These are phyloP conservation scores for Paguma larvata DNA, from an alignment of 2,797 vertebrate species.

Conservation along the genomic window DNA sequence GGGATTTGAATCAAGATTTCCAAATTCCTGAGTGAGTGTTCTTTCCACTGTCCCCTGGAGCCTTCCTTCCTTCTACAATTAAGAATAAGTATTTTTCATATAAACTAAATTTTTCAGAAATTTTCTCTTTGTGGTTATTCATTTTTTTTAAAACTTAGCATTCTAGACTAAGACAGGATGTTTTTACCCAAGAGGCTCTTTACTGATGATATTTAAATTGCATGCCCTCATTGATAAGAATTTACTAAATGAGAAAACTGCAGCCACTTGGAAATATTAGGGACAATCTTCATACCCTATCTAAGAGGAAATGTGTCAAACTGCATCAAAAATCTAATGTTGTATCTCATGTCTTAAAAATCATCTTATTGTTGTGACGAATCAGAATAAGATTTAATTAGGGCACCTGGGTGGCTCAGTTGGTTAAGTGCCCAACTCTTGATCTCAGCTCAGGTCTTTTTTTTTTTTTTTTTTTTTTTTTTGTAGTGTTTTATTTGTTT, in stretches of 20 bases:
- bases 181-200: slow-evolving; percentile 5
- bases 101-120: not conserved
- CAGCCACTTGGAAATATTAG: not conserved
- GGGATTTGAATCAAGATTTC: not conserved
- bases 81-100: not conserved
- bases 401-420: too few relatives aligned
- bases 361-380: not conserved
- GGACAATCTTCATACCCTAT: not conserved
- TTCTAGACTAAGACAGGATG: slow-evolving; percentile 25
- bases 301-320: not conserved
- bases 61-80: not conserved
- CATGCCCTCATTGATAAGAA: not conserved
- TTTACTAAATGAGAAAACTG: not conserved
- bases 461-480: too few relatives aligned
- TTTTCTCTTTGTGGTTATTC: not conserved
- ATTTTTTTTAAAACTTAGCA: not conserved
- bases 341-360: not conserved
- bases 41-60: not conserved
- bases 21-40: not conserved
- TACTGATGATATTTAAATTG: not conserved
- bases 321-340: not conserved
- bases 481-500: too few relatives aligned
- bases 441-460: too few relatives aligned
- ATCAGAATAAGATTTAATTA: not conserved
- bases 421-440: too few relatives aligned